phyloP scores from a whole-genome alignment of 2,888 invertebrate species.

The Catocala sponsa region DNA sequence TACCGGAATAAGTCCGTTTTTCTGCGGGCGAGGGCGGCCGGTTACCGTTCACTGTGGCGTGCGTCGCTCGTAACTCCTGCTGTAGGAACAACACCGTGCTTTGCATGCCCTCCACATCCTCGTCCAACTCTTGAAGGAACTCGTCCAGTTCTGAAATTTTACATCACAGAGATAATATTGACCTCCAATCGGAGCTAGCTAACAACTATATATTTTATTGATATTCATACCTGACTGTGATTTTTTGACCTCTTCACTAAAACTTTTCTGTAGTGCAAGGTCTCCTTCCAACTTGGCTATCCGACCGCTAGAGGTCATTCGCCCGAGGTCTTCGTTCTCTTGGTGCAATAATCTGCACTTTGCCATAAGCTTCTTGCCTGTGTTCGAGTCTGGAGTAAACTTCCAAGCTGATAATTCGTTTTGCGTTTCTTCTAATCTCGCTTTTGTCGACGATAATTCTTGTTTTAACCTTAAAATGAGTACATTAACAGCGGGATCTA shows the following conservation, averaged over 20 bases:
- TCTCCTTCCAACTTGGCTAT: slow-evolving; percentile 98
- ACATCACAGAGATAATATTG: slow-evolving; percentile 13
- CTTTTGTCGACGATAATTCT: slow-evolving; percentile 96
- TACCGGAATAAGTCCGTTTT: slow-evolving; percentile 80
- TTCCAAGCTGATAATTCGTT: slow-evolving; percentile 99
- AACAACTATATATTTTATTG: neutral
- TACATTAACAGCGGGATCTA: slow-evolving; percentile 98
- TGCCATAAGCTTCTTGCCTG: slow-evolving; percentile 99
- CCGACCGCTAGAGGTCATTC: slow-evolving; percentile 97
- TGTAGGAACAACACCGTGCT: slow-evolving; percentile 98
- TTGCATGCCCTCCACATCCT: slow-evolving; percentile 99
- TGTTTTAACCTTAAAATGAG: slow-evolving; percentile 96
- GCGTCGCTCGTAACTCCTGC: slow-evolving; percentile 95
- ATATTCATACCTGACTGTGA: slow-evolving; percentile 94
- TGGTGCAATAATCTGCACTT: slow-evolving; percentile 98
- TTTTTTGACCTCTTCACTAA: slow-evolving; percentile 98
- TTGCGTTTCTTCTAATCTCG: slow-evolving; percentile 98
- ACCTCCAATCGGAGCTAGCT: neutral
- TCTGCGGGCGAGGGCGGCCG: slow-evolving; percentile 68
- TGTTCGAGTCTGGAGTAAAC: slow-evolving; percentile 99
- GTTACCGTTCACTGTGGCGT: slow-evolving; percentile 79
- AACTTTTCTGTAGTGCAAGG: slow-evolving; percentile 97
- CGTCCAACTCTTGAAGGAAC: slow-evolving; percentile 97
- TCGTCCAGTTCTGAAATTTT: slow-evolving; percentile 95
- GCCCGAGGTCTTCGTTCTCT: slow-evolving; percentile 99